A percentile compares a stretch with the other conserved stretches of the same genome.
Conservation (phyloP, 2,113 vertebrate species). For the Crotophaga sulcirostris region DNA sequence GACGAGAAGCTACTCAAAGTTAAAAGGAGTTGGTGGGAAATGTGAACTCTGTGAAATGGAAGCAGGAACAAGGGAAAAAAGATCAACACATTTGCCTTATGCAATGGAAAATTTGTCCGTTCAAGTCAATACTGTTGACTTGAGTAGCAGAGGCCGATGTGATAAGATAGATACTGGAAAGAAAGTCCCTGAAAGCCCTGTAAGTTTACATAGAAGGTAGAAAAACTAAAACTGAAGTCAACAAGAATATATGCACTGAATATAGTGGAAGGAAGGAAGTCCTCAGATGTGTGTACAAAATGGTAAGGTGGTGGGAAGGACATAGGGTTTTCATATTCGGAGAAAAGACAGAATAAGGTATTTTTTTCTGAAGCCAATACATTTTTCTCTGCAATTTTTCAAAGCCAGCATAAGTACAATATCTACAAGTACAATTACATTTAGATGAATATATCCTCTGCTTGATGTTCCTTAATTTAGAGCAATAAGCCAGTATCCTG, state of each 20-base stretch:
- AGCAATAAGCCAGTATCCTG: background rate
- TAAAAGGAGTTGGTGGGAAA: background rate
- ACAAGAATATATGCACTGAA: background rate
- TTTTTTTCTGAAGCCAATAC: background rate
- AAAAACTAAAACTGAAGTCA: background rate
- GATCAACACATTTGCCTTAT: background rate
- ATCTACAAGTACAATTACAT: background rate
- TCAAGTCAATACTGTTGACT: background rate
- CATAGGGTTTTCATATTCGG: background rate
- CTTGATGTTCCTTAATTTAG: background rate
- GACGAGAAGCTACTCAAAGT: background rate
- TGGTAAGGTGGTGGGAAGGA: background rate
- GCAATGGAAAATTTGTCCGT: background rate
- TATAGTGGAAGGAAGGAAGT: background rate
- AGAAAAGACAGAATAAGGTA: background rate
- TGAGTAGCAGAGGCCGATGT: background rate
- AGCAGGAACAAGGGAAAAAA: background rate
- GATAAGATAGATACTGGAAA: background rate
- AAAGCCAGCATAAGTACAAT: background rate
- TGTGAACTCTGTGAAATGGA: background rate
- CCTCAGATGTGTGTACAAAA: background rate
- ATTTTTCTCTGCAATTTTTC: background rate
- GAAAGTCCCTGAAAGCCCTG: background rate
- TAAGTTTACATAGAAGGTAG: background rate
- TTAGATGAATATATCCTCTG: background rate